Conservation (phyloP, 2,113 vertebrate genomes). For the Sclerurus mexicanus region DNA sequence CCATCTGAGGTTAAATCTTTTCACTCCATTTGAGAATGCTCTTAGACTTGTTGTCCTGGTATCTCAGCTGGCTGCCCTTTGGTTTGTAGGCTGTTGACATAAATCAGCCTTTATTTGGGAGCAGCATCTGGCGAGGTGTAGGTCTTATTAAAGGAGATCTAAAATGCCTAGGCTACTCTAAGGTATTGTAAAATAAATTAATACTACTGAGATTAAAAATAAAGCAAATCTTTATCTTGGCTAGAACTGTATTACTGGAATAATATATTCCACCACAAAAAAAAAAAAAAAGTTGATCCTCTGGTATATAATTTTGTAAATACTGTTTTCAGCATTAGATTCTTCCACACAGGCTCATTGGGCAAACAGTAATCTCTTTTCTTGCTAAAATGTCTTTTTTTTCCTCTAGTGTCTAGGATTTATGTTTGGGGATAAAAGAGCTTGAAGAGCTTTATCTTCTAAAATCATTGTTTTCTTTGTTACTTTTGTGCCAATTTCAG, state of each 20-base stretch:
- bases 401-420: not conserved
- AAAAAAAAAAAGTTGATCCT: slow-evolving; percentile 8
- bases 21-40: not conserved
- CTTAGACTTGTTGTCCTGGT: not conserved
- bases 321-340: slow-evolving; percentile 29
- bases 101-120: not conserved
- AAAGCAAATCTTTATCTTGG: slow-evolving; percentile 25
- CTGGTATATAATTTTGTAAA: not conserved
- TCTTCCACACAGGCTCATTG: not conserved
- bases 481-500: not conserved
- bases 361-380: slow-evolving; percentile 31
- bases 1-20: not conserved
- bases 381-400: not conserved
- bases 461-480: slow-evolving; percentile 38
- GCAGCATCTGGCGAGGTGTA: not conserved
- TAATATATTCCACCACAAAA: not conserved
- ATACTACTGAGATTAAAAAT: slow-evolving; percentile 20
- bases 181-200: slow-evolving; percentile 39
- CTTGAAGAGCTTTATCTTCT: slow-evolving; percentile 43
- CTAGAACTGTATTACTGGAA: not conserved
- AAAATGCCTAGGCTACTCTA: not conserved
- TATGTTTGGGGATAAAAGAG: slow-evolving; percentile 7
- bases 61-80: not conserved
- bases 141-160: not conserved
- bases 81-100: not conserved